phyloP scores from a whole-genome alignment of 30 jellyfish, hydroid and myxozoan species.

The Sanderia malayensis region DNA sequence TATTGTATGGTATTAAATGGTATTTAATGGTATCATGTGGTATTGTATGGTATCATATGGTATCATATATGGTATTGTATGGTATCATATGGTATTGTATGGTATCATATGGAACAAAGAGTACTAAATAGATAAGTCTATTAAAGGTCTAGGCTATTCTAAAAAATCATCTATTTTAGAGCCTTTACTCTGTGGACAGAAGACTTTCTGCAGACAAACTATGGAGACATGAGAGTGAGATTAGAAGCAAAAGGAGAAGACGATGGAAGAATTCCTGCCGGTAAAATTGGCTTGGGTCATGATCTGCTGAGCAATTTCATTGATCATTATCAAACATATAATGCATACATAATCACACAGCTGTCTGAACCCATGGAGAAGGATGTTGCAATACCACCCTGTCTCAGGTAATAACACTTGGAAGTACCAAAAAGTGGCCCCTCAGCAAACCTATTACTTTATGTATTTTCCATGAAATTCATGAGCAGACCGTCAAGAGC shows the following conservation, averaged over 20 bases:
- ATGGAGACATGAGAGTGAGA: constrained; percentile 59
- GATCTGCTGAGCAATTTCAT: constrained; percentile 50
- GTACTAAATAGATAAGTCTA: no score
- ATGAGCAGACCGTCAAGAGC: no score
- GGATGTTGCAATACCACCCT: constrained; percentile 54
- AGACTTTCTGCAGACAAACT: constrained; percentile 30
- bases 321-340: constrained; percentile 18
- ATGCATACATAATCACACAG: constrained; percentile 65
- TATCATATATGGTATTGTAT: background rate
- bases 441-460: no score
- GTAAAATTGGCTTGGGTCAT: constrained; percentile 52
- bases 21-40: no score
- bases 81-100: no score
- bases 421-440: no score
- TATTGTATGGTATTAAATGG: no score
- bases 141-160: no score
- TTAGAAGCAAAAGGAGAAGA: constrained; percentile 57
- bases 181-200: constrained; percentile 66
- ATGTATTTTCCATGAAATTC: no score
- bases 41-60: no score
- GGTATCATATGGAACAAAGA: no score
- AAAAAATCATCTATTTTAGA: constrained; percentile 13
- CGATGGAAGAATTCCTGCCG: constrained; percentile 26
- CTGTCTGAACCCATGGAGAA: constrained; percentile 69
- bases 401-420: constrained; percentile 65